Evolutionary conservation across 2,888 invertebrate genomes (phyloP).

Genomic region (Sphecodes monilicornis): DNA sequence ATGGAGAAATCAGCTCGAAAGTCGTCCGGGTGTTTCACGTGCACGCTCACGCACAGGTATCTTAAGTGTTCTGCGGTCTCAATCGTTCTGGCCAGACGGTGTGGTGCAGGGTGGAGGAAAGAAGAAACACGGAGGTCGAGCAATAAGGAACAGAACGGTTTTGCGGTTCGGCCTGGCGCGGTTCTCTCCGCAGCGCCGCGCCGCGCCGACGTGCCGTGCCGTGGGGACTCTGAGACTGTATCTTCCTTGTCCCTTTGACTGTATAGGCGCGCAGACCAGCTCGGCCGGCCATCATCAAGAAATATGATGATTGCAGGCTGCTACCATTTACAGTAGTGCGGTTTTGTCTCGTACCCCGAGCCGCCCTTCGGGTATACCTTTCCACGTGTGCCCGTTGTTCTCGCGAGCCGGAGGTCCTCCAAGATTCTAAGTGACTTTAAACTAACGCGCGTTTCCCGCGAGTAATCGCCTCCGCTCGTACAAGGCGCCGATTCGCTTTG

Average conservation of each 20-base stretch:
- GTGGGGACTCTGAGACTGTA: conserved; percentile 52
- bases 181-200: conserved; percentile 2
- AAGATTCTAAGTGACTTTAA: conserved; percentile 58
- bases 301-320: conserved; percentile 83
- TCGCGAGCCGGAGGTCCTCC: conserved; percentile 35
- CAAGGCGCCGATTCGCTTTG: conserved; percentile 25
- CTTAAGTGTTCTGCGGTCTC: conserved; percentile 71
- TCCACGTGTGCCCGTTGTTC: conserved; percentile 47
- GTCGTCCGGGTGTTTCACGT: conserved; percentile 47
- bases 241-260: conserved; percentile 49
- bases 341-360: conserved; percentile 71
- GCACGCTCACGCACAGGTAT: conserved; percentile 45
- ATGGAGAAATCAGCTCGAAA: conserved; percentile 71
- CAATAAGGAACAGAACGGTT: conserved; percentile 82
- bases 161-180: conserved; percentile 77
- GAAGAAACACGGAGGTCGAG: conserved; percentile 72
- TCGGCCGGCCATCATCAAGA: conserved; percentile 77
- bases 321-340: conserved; percentile 83
- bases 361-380: conserved; percentile 46
- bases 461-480: conserved; percentile 30
- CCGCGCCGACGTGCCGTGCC: not conserved
- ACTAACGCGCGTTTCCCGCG: conserved; percentile 43
- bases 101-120: conserved; percentile 55
- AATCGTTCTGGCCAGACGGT: conserved; percentile 55
- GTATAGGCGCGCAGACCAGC: conserved; percentile 43